A percentile compares a stretch with the other conserved stretches of the same genome.
phyloP scores from a whole-genome alignment of 2,888 invertebrate genomes.

The Macrophya alboannulata region DNA sequence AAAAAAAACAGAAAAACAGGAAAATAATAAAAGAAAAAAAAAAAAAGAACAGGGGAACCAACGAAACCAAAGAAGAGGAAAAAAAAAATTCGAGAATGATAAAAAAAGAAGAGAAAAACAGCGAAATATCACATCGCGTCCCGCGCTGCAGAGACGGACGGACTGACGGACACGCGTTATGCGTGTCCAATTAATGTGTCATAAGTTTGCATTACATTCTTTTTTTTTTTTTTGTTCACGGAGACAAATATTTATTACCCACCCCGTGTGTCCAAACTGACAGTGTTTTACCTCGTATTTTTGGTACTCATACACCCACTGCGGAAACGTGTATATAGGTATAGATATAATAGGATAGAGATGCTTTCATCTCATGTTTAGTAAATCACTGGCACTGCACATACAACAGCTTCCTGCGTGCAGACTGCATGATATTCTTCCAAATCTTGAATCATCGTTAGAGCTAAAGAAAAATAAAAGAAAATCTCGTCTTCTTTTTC shows the following conservation, averaged over 20 bases:
- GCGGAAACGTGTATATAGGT: not conserved
- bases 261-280: not conserved
- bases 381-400: not conserved
- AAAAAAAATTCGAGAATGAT: not conserved
- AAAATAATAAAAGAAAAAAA: not conserved
- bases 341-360: not conserved
- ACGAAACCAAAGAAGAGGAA: not conserved
- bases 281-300: constrained; percentile 21
- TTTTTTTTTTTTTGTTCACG: constrained; percentile 66
- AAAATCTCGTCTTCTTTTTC: too few species aligned
- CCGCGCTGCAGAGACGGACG: constrained; percentile 60
- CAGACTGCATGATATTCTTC: too few species aligned
- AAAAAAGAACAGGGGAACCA: not conserved
- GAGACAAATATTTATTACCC: constrained; percentile 64
- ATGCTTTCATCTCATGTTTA: not conserved
- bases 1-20: not conserved
- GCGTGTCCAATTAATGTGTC: constrained; percentile 75
- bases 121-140: constrained; percentile 13
- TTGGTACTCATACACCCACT: not conserved
- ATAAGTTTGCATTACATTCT: constrained; percentile 73
- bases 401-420: too few species aligned
- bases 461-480: too few species aligned
- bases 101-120: not conserved
- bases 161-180: constrained; percentile 57
- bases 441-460: too few species aligned